Base-by-base conservation (phyloP, 2,113 vertebrate species). In the Scortum barcoo region DNA sequence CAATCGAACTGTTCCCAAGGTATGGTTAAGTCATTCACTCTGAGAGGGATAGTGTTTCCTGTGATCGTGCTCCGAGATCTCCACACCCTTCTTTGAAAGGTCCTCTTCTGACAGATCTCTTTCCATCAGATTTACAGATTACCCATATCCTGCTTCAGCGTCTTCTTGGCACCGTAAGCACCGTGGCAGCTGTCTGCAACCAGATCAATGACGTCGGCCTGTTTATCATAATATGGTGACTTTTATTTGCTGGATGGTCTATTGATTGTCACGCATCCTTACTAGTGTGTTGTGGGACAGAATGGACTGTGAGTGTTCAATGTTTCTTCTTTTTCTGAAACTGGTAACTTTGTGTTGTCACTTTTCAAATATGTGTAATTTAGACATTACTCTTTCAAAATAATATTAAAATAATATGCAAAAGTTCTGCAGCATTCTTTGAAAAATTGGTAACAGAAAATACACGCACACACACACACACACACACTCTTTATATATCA, bases 71-170 rank as follows among this genome's bases (percentile, higher is more conserved):
- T 72, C 71, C 0, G 26, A 57, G 77, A 90, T 84, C 79, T 89
- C 48, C 51, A 46, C 54, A 58, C 60, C 67, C 19, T 20, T 72
- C 58, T 72, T 60, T 83, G 61, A 85, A 88, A 84, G 50, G 57
- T 63, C 60, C 26, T 65, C 63, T 30, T 75, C 24, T 22, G 61
- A 88, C 84, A 77, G 89, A 92, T 88, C 79, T 83, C 72, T 54
- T 86, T 89, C 84, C 84, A 84, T 76, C 76, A 86, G 87, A 91
- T 92, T 62, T 85, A 72, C 73, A 89, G 89, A 92, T 92, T 89
- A 85, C 28, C 17, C 24, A 11, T 57, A 53, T 80, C 74, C 77
- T 69, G 56, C 71, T 74, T 67, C 22, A 16, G 85, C 33, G 72
- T 82, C 76, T 56, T 80, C 62, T 82, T 89, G 83, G 87, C 85